phyloP scores from a whole-genome alignment of 2,797 vertebrate genomes.

The Thaleichthys pacificus region DNA sequence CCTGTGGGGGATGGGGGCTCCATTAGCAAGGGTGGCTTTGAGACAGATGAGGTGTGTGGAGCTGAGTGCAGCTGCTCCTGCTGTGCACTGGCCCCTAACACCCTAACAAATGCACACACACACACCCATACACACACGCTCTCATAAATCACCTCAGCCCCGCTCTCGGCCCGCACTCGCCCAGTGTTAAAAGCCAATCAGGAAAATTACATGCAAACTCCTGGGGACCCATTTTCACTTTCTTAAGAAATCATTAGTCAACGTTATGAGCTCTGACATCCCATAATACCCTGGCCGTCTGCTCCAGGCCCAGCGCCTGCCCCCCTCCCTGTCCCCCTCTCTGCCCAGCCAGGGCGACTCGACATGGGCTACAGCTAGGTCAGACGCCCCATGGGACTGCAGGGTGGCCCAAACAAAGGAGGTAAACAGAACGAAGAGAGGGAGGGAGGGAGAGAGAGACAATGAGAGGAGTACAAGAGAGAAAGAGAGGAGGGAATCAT shows the following conservation, averaged over 20 bases:
- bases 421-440: constrained; percentile 14
- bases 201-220: constrained; percentile 95
- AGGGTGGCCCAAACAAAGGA: constrained; percentile 41
- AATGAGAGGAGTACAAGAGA: neutral
- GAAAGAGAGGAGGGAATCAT: neutral
- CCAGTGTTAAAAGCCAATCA: constrained; percentile 98
- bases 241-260: constrained; percentile 86
- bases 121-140: neutral
- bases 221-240: constrained; percentile 86
- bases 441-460: constrained; percentile 5
- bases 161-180: constrained; percentile 72
- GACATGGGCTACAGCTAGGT: constrained; percentile 34
- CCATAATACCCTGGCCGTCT: constrained; percentile 69
- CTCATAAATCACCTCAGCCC: constrained; percentile 87
- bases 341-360: constrained; percentile 47
- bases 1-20: constrained; percentile 70
- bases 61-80: constrained; percentile 87
- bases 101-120: constrained; percentile 62
- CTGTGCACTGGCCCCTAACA: constrained; percentile 83
- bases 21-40: constrained; percentile 83
- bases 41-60: constrained; percentile 93
- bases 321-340: neutral
- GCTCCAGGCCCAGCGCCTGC: constrained; percentile 43
- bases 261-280: constrained; percentile 74
- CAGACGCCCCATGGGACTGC: constrained; percentile 40